phyloP scores from a whole-genome alignment of 2,113 vertebrate genomes.

The Butastur rufipennis region DNA sequence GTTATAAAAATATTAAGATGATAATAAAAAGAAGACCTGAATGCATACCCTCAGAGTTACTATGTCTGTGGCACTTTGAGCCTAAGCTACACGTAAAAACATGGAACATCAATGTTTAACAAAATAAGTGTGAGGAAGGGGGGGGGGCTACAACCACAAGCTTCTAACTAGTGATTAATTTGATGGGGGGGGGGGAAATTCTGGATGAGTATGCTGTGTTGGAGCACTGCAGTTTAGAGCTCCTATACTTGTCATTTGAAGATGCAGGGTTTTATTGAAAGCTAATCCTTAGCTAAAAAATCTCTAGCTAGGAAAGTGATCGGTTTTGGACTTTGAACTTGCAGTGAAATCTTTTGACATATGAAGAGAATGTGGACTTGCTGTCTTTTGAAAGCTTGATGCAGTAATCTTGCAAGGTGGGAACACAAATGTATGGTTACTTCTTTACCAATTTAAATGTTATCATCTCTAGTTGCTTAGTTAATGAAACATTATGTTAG shows the following conservation, averaged over 20 bases:
- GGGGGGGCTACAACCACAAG: background rate
- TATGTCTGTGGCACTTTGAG: background rate
- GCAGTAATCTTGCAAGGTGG: background rate
- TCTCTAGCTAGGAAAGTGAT: background rate
- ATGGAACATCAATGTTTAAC: background rate
- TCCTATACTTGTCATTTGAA: background rate
- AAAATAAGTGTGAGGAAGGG: background rate
- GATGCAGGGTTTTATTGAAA: rapidly evolving
- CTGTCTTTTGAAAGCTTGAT: background rate
- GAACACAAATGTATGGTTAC: rapidly evolving
- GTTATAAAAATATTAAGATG: rapidly evolving
- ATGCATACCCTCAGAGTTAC: rapidly evolving
- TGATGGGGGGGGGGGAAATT: rapidly evolving
- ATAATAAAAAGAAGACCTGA: background rate
- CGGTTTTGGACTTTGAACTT: background rate
- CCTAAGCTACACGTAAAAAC: background rate
- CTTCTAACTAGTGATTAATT: too few species aligned
- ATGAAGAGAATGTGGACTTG: rapidly evolving
- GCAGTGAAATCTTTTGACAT: background rate
- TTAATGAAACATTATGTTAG: rapidly evolving
- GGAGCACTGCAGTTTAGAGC: rapidly evolving
- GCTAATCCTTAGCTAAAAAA: rapidly evolving
- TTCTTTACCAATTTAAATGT: background rate
- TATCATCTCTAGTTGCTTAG: background rate
- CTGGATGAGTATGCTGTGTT: background rate